phyloP scores from a whole-genome alignment of 1,140 invertebrate species.

The Monochamus saltuarius region DNA sequence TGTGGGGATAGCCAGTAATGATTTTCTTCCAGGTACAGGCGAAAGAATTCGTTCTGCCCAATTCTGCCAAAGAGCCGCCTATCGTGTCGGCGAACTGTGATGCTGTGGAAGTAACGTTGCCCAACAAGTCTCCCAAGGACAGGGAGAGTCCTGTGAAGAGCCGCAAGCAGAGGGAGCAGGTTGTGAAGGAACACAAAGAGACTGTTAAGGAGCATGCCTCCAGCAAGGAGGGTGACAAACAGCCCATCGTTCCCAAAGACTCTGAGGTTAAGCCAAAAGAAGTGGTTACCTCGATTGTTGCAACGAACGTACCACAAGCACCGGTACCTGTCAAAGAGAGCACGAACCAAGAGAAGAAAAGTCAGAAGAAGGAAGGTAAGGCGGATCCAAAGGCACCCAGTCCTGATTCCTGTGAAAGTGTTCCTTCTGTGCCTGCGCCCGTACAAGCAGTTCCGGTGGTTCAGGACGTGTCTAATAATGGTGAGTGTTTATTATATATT shows the following conservation, averaged over 20 bases:
- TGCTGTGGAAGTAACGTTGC: constrained; percentile 45
- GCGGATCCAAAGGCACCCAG: constrained; percentile 11
- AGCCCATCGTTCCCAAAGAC: constrained; percentile 24
- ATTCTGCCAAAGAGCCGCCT: constrained; percentile 44
- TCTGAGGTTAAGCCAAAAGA: background rate
- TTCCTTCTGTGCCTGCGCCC: background rate
- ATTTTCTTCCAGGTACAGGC: constrained; percentile 40
- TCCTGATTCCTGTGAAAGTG: too few relatives aligned
- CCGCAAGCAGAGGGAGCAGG: constrained; percentile 36
- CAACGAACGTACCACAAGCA: background rate
- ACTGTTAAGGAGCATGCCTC: background rate
- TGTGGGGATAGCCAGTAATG: background rate
- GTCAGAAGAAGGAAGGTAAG: constrained; percentile 28
- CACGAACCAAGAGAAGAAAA: constrained; percentile 21
- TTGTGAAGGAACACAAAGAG: constrained; percentile 11
- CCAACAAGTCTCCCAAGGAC: constrained; percentile 43
- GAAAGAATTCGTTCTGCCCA: constrained; percentile 45
- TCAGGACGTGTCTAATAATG: constrained; percentile 15
- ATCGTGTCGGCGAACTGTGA: constrained; percentile 49
- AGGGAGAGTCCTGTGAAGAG: constrained; percentile 49
- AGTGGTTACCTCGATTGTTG: background rate
- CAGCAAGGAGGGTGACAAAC: constrained; percentile 21
- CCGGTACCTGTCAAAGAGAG: background rate
- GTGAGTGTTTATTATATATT: constrained; percentile 16
- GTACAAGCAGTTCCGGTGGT: background rate